Evolutionary conservation across 2,113 vertebrate species (phyloP), one percentile per base, ranked within the genome.

Genomic region (Pseudopodoces humilis): DNA sequence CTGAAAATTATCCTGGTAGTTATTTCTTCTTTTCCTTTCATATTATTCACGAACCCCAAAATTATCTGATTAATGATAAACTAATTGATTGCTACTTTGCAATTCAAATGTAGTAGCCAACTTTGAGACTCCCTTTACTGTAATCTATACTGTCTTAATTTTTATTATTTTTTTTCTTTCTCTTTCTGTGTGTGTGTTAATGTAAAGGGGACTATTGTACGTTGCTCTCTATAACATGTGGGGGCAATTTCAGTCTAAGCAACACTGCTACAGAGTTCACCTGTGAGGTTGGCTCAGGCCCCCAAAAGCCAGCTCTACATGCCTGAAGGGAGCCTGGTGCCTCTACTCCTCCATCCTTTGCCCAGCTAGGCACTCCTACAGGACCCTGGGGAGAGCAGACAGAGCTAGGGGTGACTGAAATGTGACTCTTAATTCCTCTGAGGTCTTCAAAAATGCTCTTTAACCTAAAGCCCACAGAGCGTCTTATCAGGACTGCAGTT

Each of bases 1-100:
- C 98, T 98, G 97, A 98, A 99, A 98, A 99, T 99, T 98, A 98
- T 98, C 97, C 97, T 91, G 78, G 96, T 96, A 98, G 98, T 99
- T 98, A 98, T 98, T 96, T 97, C 97, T 98, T 98, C 98, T 98
- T 98, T 98, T 98, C 94, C 95, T 96, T 97, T 97, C 95, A 91
- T 97, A 98, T 98, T 98, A 98, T 97, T 99, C 98, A 98, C 70
- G 58, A 97, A 91, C 91, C 95, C 96, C 90, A 80, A 97, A 98
- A 98, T 98, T 97, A 97, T 94, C 96, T 98, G 98, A 99, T 99
- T 99, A 98, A 99, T 98, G 98, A 96, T 95, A 97, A 98, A 98
- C 96, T 98, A 99, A 99, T 98, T 98, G 98, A 98, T 99, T 96
- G 96, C 92, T 96, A 80, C 93, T 97, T 97, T 97, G 86, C 82